Conservation (phyloP, 2,797 vertebrate species). For the Bufotes viridis region DNA sequence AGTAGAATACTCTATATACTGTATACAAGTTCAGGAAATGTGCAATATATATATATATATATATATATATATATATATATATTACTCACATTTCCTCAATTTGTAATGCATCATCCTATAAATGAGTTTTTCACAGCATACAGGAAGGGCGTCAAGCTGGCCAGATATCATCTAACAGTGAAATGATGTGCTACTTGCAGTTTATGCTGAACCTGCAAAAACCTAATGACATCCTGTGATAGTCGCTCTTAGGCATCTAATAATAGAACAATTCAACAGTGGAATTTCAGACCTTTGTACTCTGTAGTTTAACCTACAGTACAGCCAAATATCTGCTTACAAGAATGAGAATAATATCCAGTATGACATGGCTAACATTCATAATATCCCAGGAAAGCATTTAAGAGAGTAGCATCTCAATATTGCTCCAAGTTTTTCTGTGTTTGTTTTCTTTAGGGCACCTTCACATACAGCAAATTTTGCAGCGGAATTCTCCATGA, state of each 20-base stretch:
- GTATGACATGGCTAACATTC: constrained; percentile 44
- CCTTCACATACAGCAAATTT: too few relatives aligned
- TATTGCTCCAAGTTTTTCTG: constrained; percentile 15
- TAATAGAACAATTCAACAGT: constrained; percentile 58
- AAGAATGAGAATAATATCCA: constrained; percentile 49
- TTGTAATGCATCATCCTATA: constrained; percentile 41
- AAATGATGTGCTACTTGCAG: constrained; percentile 60
- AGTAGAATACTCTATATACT: too few relatives aligned
- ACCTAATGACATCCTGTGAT: constrained; percentile 62
- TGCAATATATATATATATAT: too few relatives aligned
- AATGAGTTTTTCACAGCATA: constrained; percentile 55
- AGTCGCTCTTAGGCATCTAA: constrained; percentile 58
- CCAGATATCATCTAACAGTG: constrained; percentile 61
- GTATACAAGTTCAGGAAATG: not conserved
- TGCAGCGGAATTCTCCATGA: too few relatives aligned
- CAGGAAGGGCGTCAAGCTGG: constrained; percentile 57
- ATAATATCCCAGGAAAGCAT: constrained; percentile 38
- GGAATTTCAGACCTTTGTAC: constrained; percentile 55
- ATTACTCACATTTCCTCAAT: constrained; percentile 24
- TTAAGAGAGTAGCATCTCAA: not conserved
- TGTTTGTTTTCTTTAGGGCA: constrained; percentile 1
- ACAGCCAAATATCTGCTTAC: constrained; percentile 56
- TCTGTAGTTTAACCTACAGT: constrained; percentile 55
- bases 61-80: constrained; percentile 1
- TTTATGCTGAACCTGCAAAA: constrained; percentile 62